Evolutionary conservation across 2,888 invertebrate species (phyloP).

Genomic region (Aproaerema taeniolella): DNA sequence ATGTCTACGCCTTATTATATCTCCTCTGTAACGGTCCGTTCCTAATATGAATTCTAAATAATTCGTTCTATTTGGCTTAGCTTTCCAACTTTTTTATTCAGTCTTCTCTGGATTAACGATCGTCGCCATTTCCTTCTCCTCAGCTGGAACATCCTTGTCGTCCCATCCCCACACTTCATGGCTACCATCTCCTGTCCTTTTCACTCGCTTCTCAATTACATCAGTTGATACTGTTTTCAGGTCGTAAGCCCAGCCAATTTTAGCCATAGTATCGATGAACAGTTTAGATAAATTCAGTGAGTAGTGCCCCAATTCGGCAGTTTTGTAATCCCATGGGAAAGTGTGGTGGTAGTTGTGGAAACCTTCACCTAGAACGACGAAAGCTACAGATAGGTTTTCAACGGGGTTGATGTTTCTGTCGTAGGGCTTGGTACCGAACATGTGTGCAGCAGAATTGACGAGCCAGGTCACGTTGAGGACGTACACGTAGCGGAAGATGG

Average conservation of each 20-base stretch:
- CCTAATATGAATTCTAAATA: too few relatives aligned
- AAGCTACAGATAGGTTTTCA: constrained; percentile 81
- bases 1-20: too few relatives aligned
- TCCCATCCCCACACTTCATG: constrained; percentile 87
- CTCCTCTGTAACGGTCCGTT: too few relatives aligned
- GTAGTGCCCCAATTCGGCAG: constrained; percentile 85
- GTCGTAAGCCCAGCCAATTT: constrained; percentile 92
- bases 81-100: too few relatives aligned
- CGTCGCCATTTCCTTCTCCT: constrained; percentile 33
- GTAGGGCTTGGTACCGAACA: constrained; percentile 84
- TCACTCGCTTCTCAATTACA: constrained; percentile 82
- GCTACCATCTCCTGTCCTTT: constrained; percentile 85
- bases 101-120: constrained; percentile 38
- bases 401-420: constrained; percentile 85
- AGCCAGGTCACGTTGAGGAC: constrained; percentile 92
- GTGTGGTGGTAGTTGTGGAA: constrained; percentile 93
- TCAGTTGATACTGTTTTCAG: constrained; percentile 86
- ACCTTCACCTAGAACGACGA: constrained; percentile 85
- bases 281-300: constrained; percentile 83
- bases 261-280: constrained; percentile 88
- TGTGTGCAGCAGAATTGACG: constrained; percentile 92
- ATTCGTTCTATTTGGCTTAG: too few relatives aligned
- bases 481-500: constrained; percentile 85
- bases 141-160: constrained; percentile 65
- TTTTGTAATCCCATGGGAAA: constrained; percentile 92